Base-by-base conservation (phyloP, 64 coral and sea anemone genomes). In the Catalaphyllia jardinei region DNA sequence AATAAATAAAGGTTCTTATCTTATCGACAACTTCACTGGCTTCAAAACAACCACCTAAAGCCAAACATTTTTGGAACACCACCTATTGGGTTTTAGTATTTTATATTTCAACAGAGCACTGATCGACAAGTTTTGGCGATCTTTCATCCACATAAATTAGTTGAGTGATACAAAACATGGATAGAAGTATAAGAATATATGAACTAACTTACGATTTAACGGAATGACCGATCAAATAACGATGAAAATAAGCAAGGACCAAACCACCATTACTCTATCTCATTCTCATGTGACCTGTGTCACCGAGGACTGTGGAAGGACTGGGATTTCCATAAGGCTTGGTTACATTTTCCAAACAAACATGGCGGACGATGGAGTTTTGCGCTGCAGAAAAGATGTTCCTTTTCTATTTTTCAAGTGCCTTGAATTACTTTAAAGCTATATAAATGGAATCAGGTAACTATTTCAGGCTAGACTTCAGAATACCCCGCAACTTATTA, bases 221-320 rank as follows among this genome's bases (percentile, higher is more conserved):
- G 39, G 1, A 46, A 11, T 85, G 27, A 85, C 81, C 63, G 11
- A 24, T 50, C 8, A 85, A 84, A 71, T 83, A 65, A 42, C 29
- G 79, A 35, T 24, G 30, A 65, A 85, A 13, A 85, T 18, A 51
- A 51, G 17, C 8, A n/a, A 33, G 8, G 35, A 67, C 24, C 60
- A 39, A 31, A 38, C 33, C 5, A 16, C 55, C 25, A 81, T 62
- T 2, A 33, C 30, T 28, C 54, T 14, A 57, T 57, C 15, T 57
- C n/a, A 35, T 19, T 49, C 39, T 85, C 81, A 85, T 71, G 81
- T 85, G 81, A 85, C 67, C 11, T 83, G 28, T 52, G 29, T 55
- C 5, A 25, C 22, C 25, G 24, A n/a, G 20, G 30, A 63, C 7
- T 28, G 80, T 33, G 31, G 1, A 39, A 64, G 78, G 61, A 83